Conservation (phyloP, 92 coral and sea anemone genomes). For the Anthopleura xanthogrammica region DNA sequence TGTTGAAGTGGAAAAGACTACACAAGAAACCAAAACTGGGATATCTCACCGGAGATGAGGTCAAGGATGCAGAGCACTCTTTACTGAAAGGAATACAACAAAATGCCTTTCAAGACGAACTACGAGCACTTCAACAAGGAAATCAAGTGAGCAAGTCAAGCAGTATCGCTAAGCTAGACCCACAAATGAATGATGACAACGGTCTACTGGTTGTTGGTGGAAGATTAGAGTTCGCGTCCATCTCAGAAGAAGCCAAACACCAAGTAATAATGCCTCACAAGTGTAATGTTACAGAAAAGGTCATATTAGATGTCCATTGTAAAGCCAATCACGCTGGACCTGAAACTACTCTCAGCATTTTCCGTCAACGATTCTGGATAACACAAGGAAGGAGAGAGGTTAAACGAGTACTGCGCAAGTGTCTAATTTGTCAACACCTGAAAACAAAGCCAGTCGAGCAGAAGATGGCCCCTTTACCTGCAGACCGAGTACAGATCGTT, state of each 20-base stretch:
- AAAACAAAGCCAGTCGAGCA: constrained; percentile 21
- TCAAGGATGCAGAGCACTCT: too few species aligned
- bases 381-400: constrained; percentile 20
- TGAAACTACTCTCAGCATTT: constrained; percentile 34
- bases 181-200: constrained; percentile 14
- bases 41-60: too few species aligned
- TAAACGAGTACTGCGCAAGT: constrained; percentile 23
- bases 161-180: constrained; percentile 30
- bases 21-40: too few species aligned
- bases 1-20: too few species aligned
- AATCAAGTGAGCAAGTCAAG: background rate
- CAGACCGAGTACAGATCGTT: constrained; percentile 17
- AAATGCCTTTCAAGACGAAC: background rate
- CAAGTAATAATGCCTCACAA: constrained; percentile 35
- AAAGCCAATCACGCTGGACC: constrained; percentile 35
- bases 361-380: constrained; percentile 25
- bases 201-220: constrained; percentile 41
- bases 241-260: constrained; percentile 24
- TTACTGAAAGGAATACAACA: too few species aligned
- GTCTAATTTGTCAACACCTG: constrained; percentile 23
- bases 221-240: constrained; percentile 11
- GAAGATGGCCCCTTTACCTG: constrained; percentile 27
- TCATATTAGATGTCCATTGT: constrained; percentile 16
- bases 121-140: background rate
- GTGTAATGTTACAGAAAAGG: background rate